Evolutionary conservation across 92 coral and sea anemone species (phyloP).

Genomic region (Bergia sp.): DNA sequence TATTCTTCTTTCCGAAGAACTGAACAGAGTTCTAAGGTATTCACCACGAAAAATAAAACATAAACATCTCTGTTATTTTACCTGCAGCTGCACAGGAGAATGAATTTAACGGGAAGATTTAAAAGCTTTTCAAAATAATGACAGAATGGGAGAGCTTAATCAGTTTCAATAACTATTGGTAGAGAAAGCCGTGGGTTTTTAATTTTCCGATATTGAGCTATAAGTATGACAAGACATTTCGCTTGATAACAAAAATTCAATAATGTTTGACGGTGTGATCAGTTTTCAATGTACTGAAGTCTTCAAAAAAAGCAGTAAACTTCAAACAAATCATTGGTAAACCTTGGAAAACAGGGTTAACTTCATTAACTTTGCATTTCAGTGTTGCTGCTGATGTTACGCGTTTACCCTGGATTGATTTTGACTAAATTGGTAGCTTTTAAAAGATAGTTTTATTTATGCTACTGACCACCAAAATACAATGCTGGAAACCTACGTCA

Average conservation of each 20-base stretch:
- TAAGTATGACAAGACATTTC: neutral
- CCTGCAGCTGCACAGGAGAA: no score
- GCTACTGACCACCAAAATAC: neutral
- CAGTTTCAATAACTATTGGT: neutral
- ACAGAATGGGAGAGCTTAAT: neutral
- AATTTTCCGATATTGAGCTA: neutral
- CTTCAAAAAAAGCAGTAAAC: no score
- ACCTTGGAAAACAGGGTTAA: no score
- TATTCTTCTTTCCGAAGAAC: no score
- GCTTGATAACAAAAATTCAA: neutral
- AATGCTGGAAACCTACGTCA: neutral
- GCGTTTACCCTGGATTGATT: no score
- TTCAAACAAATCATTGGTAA: no score
- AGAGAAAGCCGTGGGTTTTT: neutral
- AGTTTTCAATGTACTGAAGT: no score
- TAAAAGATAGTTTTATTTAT: neutral
- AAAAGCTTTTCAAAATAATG: neutral
- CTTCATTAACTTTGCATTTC: no score
- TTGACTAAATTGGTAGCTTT: neutral
- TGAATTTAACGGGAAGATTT: neutral
- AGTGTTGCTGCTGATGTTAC: neutral
- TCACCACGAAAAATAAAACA: no score
- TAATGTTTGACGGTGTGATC: no score
- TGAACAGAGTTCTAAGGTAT: no score
- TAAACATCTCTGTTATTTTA: no score